phyloP scores from a whole-genome alignment of 64 coral and sea anemone species.

The Platygyra sinensis region DNA sequence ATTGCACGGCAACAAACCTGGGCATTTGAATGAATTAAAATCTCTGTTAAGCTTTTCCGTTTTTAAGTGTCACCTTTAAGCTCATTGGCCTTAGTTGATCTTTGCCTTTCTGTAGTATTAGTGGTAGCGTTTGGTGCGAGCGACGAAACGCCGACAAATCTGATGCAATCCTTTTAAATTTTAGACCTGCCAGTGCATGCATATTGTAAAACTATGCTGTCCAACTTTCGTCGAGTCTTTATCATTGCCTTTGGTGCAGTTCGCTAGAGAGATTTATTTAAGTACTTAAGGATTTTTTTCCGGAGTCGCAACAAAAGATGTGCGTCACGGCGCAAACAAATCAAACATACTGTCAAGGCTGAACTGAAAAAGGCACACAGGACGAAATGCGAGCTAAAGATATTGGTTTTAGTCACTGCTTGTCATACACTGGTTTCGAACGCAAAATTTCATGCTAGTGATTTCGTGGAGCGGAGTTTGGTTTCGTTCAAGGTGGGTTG shows the following conservation, averaged over 20 bases:
- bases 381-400: conserved; percentile 1
- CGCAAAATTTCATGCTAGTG: not conserved
- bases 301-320: conserved; percentile 38
- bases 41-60: not conserved
- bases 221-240: not conserved
- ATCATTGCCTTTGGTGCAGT: not conserved
- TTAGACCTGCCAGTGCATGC: not conserved
- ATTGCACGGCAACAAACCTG: conserved; percentile 32
- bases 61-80: conserved; percentile 27
- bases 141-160: not conserved
- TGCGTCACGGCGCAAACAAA: conserved; percentile 39
- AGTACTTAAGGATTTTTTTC: conserved; percentile 39
- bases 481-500: not conserved
- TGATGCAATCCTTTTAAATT: not conserved
- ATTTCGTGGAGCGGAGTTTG: not conserved
- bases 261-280: conserved; percentile 44
- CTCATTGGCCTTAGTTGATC: conserved; percentile 10
- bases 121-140: not conserved
- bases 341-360: conserved; percentile 27
- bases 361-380: conserved; percentile 54
- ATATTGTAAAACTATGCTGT: not conserved
- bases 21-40: conserved; percentile 43
- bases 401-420: not conserved
- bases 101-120: not conserved
- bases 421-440: not conserved